These are phyloP conservation scores for Caradrina kadenii DNA, from an alignment of 2,888 invertebrate species.

Conservation along the genomic window DNA sequence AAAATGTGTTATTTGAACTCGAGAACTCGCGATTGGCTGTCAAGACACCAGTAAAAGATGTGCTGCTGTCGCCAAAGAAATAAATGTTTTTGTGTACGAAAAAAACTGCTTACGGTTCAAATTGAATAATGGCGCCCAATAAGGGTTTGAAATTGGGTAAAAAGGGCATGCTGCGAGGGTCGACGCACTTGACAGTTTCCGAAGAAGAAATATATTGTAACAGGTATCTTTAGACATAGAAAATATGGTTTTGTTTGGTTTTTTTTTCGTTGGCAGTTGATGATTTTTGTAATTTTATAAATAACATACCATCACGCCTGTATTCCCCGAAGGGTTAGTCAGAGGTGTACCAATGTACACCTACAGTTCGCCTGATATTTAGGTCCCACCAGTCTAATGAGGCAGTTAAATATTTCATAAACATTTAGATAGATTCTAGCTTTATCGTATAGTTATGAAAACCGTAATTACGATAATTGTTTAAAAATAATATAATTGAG, in stretches of 20 bases:
- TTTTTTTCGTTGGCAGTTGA: background rate
- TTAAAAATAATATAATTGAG: too few relatives aligned
- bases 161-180: conserved; percentile 57
- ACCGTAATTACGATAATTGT: too few relatives aligned
- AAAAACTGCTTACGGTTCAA: conserved; percentile 50
- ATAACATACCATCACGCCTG: too few relatives aligned
- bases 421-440: too few relatives aligned
- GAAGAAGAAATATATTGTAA: conserved; percentile 47
- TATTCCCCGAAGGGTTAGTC: too few relatives aligned
- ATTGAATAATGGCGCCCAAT: conserved; percentile 58
- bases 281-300: background rate
- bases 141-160: conserved; percentile 56
- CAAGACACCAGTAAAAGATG: conserved; percentile 10
- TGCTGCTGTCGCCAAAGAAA: conserved; percentile 35
- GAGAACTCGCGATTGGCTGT: conserved; percentile 5
- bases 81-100: conserved; percentile 49
- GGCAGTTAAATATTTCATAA: too few relatives aligned
- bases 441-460: too few relatives aligned
- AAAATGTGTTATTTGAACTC: conserved; percentile 14
- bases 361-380: too few relatives aligned
- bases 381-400: too few relatives aligned
- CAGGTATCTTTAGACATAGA: conserved; percentile 29
- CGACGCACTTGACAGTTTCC: conserved; percentile 50
- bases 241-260: conserved; percentile 13
- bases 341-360: too few relatives aligned